These are phyloP conservation scores for Anguilla anguilla DNA, from an alignment of 2,797 vertebrate genomes.

Conservation along the genomic window DNA sequence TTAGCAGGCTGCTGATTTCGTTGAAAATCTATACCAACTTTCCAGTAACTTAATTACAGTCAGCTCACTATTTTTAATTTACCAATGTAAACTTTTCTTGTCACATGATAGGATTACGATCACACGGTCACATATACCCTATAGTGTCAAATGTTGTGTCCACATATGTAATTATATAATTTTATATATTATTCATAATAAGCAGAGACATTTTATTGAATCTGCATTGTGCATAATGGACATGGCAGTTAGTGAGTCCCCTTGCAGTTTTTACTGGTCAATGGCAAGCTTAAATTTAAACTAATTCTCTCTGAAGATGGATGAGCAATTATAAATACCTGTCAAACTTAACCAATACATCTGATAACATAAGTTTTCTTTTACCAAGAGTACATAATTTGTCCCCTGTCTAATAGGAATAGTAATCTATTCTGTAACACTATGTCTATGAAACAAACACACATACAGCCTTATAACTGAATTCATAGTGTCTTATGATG, in stretches of 20 bases:
- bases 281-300: neutral
- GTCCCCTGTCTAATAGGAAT: neutral
- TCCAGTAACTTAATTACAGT: neutral
- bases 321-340: neutral
- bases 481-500: too few relatives aligned
- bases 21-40: neutral
- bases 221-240: neutral
- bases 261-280: neutral
- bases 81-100: neutral
- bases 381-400: neutral
- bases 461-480: too few relatives aligned
- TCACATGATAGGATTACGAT: neutral
- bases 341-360: neutral
- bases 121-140: neutral
- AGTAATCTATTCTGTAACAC: neutral
- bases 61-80: neutral
- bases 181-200: neutral
- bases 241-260: slow-evolving; percentile 1
- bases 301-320: neutral
- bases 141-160: neutral
- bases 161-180: neutral
- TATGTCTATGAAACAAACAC: too few relatives aligned
- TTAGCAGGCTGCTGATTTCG: neutral
- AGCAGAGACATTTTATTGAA: neutral
- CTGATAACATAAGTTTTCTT: neutral